Conservation (phyloP, 1,140 invertebrate genomes). For the Hetaerina americana region DNA sequence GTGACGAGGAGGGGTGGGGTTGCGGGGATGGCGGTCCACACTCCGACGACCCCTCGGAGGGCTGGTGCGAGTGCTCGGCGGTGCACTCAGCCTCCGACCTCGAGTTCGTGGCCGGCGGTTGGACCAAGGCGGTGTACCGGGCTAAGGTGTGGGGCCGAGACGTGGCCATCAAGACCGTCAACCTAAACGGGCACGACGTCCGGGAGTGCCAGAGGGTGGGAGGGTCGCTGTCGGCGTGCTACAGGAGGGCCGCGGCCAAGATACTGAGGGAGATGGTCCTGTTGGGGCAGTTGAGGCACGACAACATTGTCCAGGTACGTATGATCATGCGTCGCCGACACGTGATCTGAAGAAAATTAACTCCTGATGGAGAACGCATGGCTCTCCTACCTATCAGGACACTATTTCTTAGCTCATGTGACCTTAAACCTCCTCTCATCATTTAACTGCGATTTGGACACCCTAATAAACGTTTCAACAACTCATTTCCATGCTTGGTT, state of each 20-base stretch:
- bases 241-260: slow-evolving; percentile 29
- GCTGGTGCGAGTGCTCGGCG: slow-evolving; percentile 14
- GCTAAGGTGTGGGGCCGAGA: slow-evolving; percentile 20
- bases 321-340: too few species aligned
- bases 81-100: slow-evolving; percentile 16
- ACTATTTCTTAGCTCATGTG: too few species aligned
- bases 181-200: slow-evolving; percentile 30
- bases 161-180: slow-evolving; percentile 34
- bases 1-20: too few species aligned
- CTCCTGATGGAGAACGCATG: too few species aligned
- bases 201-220: slow-evolving; percentile 23
- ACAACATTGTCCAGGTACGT: slow-evolving; percentile 20
- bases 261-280: slow-evolving; percentile 20
- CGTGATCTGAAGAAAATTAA: too few species aligned
- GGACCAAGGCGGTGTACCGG: slow-evolving; percentile 36
- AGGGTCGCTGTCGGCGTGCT: slow-evolving; percentile 23
- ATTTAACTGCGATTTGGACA: too few species aligned
- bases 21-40: too few species aligned
- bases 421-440: too few species aligned
- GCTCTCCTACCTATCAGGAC: too few species aligned
- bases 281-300: slow-evolving; percentile 17
- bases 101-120: slow-evolving; percentile 28
- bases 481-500: too few species aligned
- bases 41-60: too few species aligned
- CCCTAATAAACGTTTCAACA: too few species aligned